Evolutionary conservation across 2,113 vertebrate species (phyloP), one percentile per base, ranked within the genome.

Genomic region (Corythoichthys intestinalis): DNA sequence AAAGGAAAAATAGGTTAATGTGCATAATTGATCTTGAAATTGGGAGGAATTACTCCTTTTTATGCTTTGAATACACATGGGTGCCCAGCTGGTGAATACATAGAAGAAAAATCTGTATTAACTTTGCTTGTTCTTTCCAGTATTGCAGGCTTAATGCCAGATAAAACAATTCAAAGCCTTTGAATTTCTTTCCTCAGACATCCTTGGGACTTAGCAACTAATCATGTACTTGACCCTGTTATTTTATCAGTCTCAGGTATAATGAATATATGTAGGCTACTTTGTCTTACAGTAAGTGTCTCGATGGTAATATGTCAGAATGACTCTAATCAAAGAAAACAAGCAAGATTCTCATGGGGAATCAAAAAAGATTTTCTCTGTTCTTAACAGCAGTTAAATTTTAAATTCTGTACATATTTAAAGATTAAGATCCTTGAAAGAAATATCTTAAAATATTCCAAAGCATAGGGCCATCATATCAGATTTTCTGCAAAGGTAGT

Each of bases 11-110:
- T 65, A 71, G 59, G 49, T 72, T 73, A 70, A 39, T 67, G 44
- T 66, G 61, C 61, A 76, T 83, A 80, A 84, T 82, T 83, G 76
- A 63, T 34, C 37, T 59, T 73, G 68, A 80, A 79, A 83, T 69
- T 60, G 65, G 67, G 65, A 63, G 69, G 72, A 84, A 83, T 87
- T 44, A 38, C 50, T 59, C 63, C 54, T 54, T 75, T 79, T 34
- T 64, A 28, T 0, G 17, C 65, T 70, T 67, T 57, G 76, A 82
- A 73, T 70, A 57, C 58, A 72, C 66, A 52, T 3, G 9, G 39
- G 63, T 71, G 49, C 52, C 46, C 28, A 44, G 41, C 52, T 28
- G 60, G 67, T 57, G 67, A 53, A 67, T 73, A 84, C 65, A 34
- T 69, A 8, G 41, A 8, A 8, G 9, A 49, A 6, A 64, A 68